A percentile compares a stretch with the other conserved stretches of the same genome.
Evolutionary conservation across 2,888 invertebrate species (phyloP).

Genomic region (Cantharis nigra): DNA sequence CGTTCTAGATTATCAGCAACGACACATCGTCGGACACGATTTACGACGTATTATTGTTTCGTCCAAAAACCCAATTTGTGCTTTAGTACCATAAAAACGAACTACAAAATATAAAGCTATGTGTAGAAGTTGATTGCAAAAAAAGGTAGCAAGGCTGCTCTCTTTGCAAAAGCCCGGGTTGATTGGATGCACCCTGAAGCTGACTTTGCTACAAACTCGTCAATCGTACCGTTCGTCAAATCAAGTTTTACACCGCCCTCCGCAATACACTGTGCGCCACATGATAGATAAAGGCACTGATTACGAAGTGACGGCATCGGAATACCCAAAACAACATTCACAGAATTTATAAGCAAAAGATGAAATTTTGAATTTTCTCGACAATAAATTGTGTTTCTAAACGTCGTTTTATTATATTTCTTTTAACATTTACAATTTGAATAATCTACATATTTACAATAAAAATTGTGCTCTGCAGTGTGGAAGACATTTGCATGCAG

Average conservation of each 20-base stretch:
- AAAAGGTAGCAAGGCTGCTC: constrained; percentile 33
- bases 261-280: constrained; percentile 20
- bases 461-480: neutral
- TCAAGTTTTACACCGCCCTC: constrained; percentile 33
- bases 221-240: constrained; percentile 35
- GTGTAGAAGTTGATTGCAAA: constrained; percentile 34
- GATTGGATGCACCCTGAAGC: constrained; percentile 43
- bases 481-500: neutral
- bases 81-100: constrained; percentile 34
- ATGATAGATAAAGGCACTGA: constrained; percentile 20
- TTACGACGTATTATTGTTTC: constrained; percentile 38
- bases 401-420: neutral
- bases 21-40: constrained; percentile 34
- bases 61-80: constrained; percentile 39
- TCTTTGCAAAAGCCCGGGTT: constrained; percentile 36
- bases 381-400: neutral
- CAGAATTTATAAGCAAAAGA: neutral
- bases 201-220: constrained; percentile 40
- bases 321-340: constrained; percentile 13
- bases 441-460: neutral
- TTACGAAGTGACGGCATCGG: constrained; percentile 16
- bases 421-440: neutral
- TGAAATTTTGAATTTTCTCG: neutral
- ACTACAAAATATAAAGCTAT: constrained; percentile 19
- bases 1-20: constrained; percentile 28